These are phyloP conservation scores for Acanthosepion esculentum DNA, from an alignment of 2,888 invertebrate species.

Conservation along the genomic window DNA sequence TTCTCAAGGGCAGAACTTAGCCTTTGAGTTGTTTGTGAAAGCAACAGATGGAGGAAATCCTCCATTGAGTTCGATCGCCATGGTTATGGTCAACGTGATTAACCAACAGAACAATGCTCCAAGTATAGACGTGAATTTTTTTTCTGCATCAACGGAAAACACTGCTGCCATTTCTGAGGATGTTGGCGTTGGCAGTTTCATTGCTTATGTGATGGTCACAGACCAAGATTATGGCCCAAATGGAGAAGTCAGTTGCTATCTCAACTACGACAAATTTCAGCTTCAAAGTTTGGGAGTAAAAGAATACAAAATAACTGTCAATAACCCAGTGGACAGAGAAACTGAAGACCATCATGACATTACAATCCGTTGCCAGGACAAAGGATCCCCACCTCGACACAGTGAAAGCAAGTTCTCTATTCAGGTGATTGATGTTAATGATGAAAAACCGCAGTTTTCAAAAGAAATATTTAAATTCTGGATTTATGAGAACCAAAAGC, in stretches of 20 bases:
- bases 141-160: not conserved
- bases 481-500: not conserved
- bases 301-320: not conserved
- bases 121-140: not conserved
- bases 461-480: not conserved
- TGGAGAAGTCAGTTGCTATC: not conserved
- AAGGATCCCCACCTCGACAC: not conserved
- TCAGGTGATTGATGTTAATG: not conserved
- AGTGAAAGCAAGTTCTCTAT: not conserved
- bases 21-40: not conserved
- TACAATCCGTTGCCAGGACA: not conserved
- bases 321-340: constrained; percentile 12
- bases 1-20: not conserved
- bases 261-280: not conserved
- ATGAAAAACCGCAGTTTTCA: not conserved
- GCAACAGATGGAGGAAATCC: not conserved
- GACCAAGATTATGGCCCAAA: not conserved
- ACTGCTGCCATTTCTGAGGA: constrained; percentile 18
- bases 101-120: not conserved
- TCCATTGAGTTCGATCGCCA: not conserved
- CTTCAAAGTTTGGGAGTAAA: not conserved
- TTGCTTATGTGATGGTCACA: not conserved
- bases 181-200: not conserved
- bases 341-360: not conserved
- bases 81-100: not conserved